Conservation (phyloP, 2,888 invertebrate genomes). For the Thyatira batis region DNA sequence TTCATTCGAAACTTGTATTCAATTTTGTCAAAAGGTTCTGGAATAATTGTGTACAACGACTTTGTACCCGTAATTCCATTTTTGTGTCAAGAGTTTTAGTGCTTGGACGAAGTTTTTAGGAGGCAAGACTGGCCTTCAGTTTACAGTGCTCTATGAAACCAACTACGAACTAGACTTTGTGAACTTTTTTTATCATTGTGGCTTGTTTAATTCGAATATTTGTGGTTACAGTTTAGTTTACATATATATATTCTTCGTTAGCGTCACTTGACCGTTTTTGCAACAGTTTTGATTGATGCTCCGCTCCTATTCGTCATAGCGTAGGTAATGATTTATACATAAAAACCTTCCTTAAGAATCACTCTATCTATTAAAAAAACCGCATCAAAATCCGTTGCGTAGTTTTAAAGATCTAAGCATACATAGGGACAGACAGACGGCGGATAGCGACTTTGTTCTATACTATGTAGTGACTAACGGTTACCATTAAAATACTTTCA, state of each 20-base stretch:
- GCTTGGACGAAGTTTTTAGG: slow-evolving; percentile 16
- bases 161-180: slow-evolving; percentile 51
- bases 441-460: too few species aligned
- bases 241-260: too few species aligned
- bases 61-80: background rate
- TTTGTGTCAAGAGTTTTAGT: background rate
- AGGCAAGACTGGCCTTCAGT: slow-evolving; percentile 38
- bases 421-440: too few species aligned
- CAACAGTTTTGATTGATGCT: background rate
- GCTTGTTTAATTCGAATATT: slow-evolving; percentile 44
- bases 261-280: background rate
- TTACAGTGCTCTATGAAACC: slow-evolving; percentile 42
- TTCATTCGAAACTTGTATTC: background rate
- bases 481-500: too few species aligned
- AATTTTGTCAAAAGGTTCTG: background rate
- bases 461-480: too few species aligned
- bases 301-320: too few species aligned
- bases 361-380: too few species aligned
- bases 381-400: too few species aligned
- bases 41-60: background rate
- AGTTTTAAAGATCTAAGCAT: too few species aligned
- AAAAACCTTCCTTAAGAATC: too few species aligned
- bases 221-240: slow-evolving; percentile 29
- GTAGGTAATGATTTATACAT: too few species aligned
- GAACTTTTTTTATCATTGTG: slow-evolving; percentile 59